These are phyloP conservation scores for Papilio glaucus DNA, from an alignment of 1,140 invertebrate species.

Conservation along the genomic window DNA sequence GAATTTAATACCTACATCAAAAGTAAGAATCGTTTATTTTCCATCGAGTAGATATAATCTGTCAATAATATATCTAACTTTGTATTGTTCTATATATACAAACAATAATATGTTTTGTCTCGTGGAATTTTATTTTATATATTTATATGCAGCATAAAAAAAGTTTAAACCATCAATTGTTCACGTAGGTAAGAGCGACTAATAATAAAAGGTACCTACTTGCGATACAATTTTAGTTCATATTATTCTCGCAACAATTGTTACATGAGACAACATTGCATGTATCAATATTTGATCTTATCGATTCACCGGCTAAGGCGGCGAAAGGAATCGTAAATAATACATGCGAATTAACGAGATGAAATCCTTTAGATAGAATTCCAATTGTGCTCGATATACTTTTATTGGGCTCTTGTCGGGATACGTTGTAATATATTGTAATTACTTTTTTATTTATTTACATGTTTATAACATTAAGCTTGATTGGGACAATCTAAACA, in stretches of 20 bases:
- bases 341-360: conserved; percentile 72
- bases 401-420: conserved; percentile 42
- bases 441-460: conserved; percentile 35
- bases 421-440: conserved; percentile 40
- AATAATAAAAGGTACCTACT: conserved; percentile 10
- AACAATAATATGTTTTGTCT: neutral
- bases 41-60: too few relatives aligned
- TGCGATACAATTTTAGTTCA: conserved; percentile 42
- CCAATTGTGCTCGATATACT: conserved; percentile 25
- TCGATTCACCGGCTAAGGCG: conserved; percentile 65
- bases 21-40: neutral
- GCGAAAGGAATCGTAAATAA: conserved; percentile 77
- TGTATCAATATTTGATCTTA: conserved; percentile 75
- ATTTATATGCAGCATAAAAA: neutral
- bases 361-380: conserved; percentile 61
- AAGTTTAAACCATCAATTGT: conserved; percentile 21
- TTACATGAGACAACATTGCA: conserved; percentile 74
- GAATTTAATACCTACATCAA: too few relatives aligned
- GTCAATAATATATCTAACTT: neutral
- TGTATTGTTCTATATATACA: neutral
- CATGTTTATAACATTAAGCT: neutral
- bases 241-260: conserved; percentile 64
- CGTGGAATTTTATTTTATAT: neutral
- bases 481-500: too few relatives aligned
- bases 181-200: conserved; percentile 30